Evolutionary conservation across 2,113 vertebrate species (phyloP).

Genomic region (Chaetodon auriga): DNA sequence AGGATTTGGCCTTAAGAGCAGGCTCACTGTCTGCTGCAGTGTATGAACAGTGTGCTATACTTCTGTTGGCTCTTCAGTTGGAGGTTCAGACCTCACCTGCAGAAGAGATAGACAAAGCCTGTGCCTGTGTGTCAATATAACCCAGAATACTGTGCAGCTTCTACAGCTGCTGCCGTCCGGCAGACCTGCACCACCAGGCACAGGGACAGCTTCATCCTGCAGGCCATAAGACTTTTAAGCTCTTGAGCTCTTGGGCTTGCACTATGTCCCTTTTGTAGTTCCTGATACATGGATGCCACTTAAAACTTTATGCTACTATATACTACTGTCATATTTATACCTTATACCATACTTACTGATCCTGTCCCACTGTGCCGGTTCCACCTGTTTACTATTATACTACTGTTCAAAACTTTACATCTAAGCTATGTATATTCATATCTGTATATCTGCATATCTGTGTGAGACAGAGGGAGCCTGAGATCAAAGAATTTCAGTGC

Average conservation of each 20-base stretch:
- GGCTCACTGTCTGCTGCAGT: neutral
- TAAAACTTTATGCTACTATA: neutral
- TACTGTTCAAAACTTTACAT: no score
- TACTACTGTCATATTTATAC: neutral
- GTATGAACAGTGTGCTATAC: neutral
- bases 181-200: neutral
- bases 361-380: neutral
- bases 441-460: neutral
- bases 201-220: neutral
- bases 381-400: neutral
- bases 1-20: neutral
- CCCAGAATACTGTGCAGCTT: neutral
- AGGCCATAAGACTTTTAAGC: neutral
- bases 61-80: neutral
- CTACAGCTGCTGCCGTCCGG: neutral
- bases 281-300: neutral
- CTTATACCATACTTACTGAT: neutral
- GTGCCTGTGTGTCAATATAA: neutral
- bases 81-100: neutral
- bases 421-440: no score
- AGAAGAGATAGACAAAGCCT: neutral
- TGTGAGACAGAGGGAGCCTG: neutral
- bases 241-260: neutral
- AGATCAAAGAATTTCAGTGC: neutral
- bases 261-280: neutral